Percentiles rank a stretch among this genome's conserved stretches.
These are phyloP conservation scores for Porphyrio hochstetteri DNA, from an alignment of 2,113 vertebrate species.

Conservation along the genomic window DNA sequence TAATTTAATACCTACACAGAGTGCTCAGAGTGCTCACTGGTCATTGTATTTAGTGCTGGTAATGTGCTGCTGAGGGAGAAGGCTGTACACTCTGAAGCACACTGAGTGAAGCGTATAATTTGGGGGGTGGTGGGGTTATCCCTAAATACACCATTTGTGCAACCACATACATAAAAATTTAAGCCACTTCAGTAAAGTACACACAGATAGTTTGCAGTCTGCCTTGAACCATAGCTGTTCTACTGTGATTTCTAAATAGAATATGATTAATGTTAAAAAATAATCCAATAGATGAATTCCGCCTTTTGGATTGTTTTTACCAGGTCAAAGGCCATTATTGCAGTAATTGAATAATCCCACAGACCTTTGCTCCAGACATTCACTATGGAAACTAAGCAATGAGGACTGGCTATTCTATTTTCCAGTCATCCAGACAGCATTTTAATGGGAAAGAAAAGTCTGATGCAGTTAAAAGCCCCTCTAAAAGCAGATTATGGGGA, in stretches of 20 bases:
- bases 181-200: not conserved
- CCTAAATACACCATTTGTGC: not conserved
- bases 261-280: slow-evolving; percentile 45
- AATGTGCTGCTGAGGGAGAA: not conserved
- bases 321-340: slow-evolving; percentile 59
- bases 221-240: not conserved
- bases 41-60: not conserved
- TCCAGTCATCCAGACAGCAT: slow-evolving; percentile 45
- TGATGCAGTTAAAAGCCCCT: slow-evolving; percentile 40
- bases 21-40: fast-evolving
- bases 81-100: not conserved
- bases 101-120: not conserved
- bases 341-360: slow-evolving; percentile 65
- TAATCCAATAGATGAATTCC: slow-evolving; percentile 55
- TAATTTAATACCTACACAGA: not conserved
- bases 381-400: slow-evolving; percentile 57
- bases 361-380: slow-evolving; percentile 69
- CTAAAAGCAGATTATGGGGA: slow-evolving; percentile 57
- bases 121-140: not conserved
- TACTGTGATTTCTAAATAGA: slow-evolving; percentile 42
- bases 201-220: slow-evolving; percentile 13
- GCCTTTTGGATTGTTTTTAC: slow-evolving; percentile 47
- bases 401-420: slow-evolving; percentile 41
- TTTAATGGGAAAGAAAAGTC: slow-evolving; percentile 43
- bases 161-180: not conserved